These are phyloP conservation scores for Galeopterus variegatus DNA, from an alignment of 2,113 vertebrate genomes.

Conservation along the genomic window DNA sequence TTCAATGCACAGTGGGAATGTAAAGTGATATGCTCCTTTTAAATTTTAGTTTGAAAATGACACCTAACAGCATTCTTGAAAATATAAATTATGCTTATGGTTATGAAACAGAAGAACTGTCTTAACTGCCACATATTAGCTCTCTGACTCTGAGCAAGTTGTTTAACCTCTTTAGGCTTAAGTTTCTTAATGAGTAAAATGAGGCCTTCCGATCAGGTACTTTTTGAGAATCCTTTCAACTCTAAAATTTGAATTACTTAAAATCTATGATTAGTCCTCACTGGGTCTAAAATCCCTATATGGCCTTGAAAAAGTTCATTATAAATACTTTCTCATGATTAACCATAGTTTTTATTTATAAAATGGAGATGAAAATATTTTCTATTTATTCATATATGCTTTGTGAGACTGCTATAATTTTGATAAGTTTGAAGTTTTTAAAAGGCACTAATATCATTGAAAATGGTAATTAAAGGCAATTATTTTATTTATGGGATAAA, in stretches of 20 bases:
- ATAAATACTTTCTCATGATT: not conserved
- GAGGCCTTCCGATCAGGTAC: not conserved
- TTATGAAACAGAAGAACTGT: not conserved
- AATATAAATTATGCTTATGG: not conserved
- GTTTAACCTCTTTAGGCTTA: not conserved
- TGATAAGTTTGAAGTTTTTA: slow-evolving; percentile 25
- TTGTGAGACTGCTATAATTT: not conserved
- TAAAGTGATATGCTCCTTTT: not conserved
- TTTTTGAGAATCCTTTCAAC: not conserved
- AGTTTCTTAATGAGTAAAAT: not conserved
- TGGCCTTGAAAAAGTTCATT: not conserved
- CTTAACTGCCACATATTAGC: not conserved
- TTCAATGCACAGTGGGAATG: not conserved
- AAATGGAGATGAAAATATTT: slow-evolving; percentile 34
- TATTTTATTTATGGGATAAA: slow-evolving; percentile 10
- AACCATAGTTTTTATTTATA: not conserved
- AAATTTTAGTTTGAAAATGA: slow-evolving; percentile 32
- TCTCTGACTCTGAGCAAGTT: not conserved
- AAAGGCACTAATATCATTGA: not conserved
- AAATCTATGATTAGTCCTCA: not conserved
- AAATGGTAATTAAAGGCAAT: slow-evolving; percentile 17
- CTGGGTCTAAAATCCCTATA: not conserved
- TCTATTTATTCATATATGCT: not conserved
- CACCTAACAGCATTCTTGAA: not conserved
- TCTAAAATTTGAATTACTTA: slow-evolving; percentile 30